Percentiles rank a stretch among this genome's conserved stretches.
phyloP scores from a whole-genome alignment of 2,797 vertebrate species.

The Scolopax rusticola region DNA sequence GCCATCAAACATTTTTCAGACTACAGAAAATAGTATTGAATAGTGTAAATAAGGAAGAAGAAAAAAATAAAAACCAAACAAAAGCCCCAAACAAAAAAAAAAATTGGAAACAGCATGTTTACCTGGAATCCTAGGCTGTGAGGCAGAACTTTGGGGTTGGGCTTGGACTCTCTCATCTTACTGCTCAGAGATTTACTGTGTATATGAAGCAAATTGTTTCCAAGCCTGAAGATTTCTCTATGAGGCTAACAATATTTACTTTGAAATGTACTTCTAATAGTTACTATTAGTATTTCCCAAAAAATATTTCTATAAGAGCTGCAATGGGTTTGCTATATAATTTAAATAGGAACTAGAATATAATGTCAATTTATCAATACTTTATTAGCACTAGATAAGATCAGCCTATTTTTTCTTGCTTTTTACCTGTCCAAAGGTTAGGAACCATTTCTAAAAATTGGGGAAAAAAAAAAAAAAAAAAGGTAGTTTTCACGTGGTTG shows the following conservation, averaged over 20 bases:
- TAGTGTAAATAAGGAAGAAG: background rate
- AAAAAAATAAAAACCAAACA: background rate
- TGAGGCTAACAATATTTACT: background rate
- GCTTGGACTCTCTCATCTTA: background rate
- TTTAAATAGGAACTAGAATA: background rate
- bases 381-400: background rate
- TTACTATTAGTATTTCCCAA: background rate
- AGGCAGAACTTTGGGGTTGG: background rate
- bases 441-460: background rate
- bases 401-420: background rate
- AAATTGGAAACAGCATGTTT: background rate
- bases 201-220: background rate
- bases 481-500: background rate
- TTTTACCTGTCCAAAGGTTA: background rate
- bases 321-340: background rate
- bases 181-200: background rate
- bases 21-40: background rate
- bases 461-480: background rate
- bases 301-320: background rate
- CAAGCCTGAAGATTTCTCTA: background rate
- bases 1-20: background rate
- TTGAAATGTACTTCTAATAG: background rate
- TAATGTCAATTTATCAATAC: background rate
- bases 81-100: background rate
- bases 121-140: background rate